phyloP scores from a whole-genome alignment of 2,113 vertebrate genomes.

The Toxotes chatareus region DNA sequence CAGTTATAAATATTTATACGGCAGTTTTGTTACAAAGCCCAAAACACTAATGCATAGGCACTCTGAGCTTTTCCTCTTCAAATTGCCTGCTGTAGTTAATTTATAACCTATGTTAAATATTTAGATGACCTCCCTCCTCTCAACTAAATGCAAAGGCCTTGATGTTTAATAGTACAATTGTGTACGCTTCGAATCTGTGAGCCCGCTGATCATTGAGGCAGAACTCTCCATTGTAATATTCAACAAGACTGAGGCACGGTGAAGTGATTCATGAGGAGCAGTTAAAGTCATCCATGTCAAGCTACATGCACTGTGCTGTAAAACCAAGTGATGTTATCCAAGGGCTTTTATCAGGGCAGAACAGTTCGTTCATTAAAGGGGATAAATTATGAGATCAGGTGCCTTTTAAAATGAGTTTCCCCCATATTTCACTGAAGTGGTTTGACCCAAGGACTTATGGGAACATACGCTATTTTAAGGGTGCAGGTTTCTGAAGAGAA shows the following conservation, averaged over 20 bases:
- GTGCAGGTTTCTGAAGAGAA: neutral
- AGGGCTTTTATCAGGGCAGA: slow-evolving; percentile 40
- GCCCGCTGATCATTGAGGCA: slow-evolving; percentile 37
- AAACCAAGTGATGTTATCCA: slow-evolving; percentile 49
- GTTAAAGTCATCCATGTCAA: slow-evolving; percentile 57
- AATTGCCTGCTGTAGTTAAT: slow-evolving; percentile 23
- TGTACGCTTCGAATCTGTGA: slow-evolving; percentile 24
- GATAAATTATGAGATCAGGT: slow-evolving; percentile 47
- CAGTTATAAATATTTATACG: neutral
- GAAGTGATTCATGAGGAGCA: slow-evolving; percentile 59
- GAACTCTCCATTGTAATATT: slow-evolving; percentile 58
- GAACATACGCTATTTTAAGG: slow-evolving; percentile 40
- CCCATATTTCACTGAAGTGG: slow-evolving; percentile 32
- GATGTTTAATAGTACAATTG: slow-evolving; percentile 56
- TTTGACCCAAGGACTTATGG: slow-evolving; percentile 41
- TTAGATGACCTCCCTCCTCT: slow-evolving; percentile 28
- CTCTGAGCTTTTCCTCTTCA: slow-evolving; percentile 10
- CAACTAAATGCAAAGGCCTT: slow-evolving; percentile 54
- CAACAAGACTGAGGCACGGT: slow-evolving; percentile 29
- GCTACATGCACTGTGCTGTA: slow-evolving; percentile 27
- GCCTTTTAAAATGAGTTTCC: slow-evolving; percentile 32
- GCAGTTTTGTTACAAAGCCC: neutral
- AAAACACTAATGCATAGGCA: neutral
- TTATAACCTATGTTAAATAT: slow-evolving; percentile 49
- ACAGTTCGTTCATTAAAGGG: slow-evolving; percentile 46